Percentiles rank a stretch among this genome's conserved stretches.
These are phyloP conservation scores for Hestina assimilis DNA, from an alignment of 1,140 invertebrate genomes.

Conservation along the genomic window DNA sequence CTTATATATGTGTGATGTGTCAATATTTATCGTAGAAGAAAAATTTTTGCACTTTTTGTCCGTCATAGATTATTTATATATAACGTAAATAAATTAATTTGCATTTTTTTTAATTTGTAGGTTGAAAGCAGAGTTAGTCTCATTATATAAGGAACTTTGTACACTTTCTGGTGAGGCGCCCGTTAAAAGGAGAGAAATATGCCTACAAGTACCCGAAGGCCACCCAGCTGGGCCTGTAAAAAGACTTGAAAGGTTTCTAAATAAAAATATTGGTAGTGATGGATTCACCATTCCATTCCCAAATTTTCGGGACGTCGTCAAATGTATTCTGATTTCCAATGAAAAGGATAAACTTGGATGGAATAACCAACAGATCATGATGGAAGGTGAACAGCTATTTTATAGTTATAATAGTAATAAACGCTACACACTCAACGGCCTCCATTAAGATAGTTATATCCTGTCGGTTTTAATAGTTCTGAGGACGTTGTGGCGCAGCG, in stretches of 20 bases:
- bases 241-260: slow-evolving; percentile 47
- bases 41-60: too few relatives aligned
- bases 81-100: too few relatives aligned
- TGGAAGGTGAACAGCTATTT: slow-evolving; percentile 44
- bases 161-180: slow-evolving; percentile 28
- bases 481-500: too few relatives aligned
- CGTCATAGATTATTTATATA: too few relatives aligned
- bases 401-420: neutral
- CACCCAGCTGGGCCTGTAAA: slow-evolving; percentile 37
- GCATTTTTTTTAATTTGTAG: slow-evolving; percentile 19
- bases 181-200: slow-evolving; percentile 34
- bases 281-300: slow-evolving; percentile 52
- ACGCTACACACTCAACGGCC: too few relatives aligned
- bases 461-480: too few relatives aligned
- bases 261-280: slow-evolving; percentile 38
- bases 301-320: slow-evolving; percentile 50
- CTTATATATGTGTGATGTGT: too few relatives aligned
- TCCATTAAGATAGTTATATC: too few relatives aligned
- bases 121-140: slow-evolving; percentile 43
- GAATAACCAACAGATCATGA: slow-evolving; percentile 34
- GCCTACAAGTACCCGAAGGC: slow-evolving; percentile 36
- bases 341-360: slow-evolving; percentile 40
- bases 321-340: slow-evolving; percentile 48
- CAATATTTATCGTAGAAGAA: too few relatives aligned
- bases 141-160: slow-evolving; percentile 47